These are phyloP conservation scores for Austrolebias charrua DNA, from an alignment of 2,797 vertebrate species.

Conservation along the genomic window DNA sequence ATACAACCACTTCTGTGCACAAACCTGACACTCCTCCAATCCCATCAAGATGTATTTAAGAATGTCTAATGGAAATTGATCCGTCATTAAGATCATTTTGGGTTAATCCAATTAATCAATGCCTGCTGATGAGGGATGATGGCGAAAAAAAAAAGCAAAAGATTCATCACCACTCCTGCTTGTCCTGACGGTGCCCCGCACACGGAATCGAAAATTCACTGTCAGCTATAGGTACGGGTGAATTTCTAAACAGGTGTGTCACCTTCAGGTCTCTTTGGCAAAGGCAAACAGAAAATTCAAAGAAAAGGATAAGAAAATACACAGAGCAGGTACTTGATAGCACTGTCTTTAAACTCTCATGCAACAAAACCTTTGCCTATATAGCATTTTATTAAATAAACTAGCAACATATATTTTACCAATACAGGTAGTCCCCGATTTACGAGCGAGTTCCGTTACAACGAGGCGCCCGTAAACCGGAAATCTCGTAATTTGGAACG, in stretches of 20 bases:
- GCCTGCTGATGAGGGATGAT: conserved; percentile 57
- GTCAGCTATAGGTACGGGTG: conserved; percentile 9
- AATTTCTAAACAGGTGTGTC: conserved; percentile 57
- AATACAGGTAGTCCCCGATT: no score
- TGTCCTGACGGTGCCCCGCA: conserved; percentile 13
- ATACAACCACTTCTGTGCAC: background rate
- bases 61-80: conserved; percentile 77
- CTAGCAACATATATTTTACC: no score
- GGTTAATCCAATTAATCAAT: conserved; percentile 77
- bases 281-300: background rate
- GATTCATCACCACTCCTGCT: conserved; percentile 29
- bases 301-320: background rate
- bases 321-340: background rate
- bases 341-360: background rate
- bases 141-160: conserved; percentile 29
- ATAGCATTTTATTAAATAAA: no score
- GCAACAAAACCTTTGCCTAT: no score
- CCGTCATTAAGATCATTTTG: conserved; percentile 74
- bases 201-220: conserved; percentile 1
- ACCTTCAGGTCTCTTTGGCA: conserved; percentile 52
- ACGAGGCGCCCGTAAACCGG: no score
- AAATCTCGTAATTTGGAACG: no score
- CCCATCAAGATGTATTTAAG: conserved; percentile 72
- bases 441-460: no score
- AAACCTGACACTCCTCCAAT: conserved; percentile 45